Evolutionary conservation across 2,888 invertebrate species (phyloP).

Genomic region (Cordilura impudica): DNA sequence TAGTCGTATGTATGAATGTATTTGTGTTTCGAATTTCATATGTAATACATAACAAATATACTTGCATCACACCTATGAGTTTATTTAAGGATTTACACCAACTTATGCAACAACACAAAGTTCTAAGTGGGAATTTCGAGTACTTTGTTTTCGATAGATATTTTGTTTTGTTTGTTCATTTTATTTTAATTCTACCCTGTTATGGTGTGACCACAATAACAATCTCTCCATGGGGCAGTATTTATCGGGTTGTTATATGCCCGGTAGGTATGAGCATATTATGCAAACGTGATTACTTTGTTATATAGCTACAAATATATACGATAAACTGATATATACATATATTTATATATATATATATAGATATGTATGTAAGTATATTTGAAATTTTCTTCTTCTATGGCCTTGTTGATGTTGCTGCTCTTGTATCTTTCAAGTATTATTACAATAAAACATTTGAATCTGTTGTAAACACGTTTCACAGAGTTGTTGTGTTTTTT

Average conservation of each 20-base stretch:
- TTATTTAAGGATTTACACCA: slow-evolving; percentile 54
- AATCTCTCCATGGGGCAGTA: slow-evolving; percentile 52
- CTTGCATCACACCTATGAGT: slow-evolving; percentile 59
- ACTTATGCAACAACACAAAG: background rate
- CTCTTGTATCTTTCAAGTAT: slow-evolving; percentile 6
- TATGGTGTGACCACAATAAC: slow-evolving; percentile 45
- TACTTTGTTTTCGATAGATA: slow-evolving; percentile 29
- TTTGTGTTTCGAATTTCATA: slow-evolving; percentile 11
- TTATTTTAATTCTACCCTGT: background rate
- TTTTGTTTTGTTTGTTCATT: slow-evolving; percentile 3
- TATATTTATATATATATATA: too few species aligned
- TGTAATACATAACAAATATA: slow-evolving; percentile 58
- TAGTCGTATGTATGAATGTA: background rate
- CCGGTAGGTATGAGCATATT: slow-evolving; percentile 44
- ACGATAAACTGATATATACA: too few species aligned
- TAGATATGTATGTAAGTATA: too few species aligned
- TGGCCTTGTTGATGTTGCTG: background rate
- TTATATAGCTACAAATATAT: too few species aligned
- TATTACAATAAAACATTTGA: slow-evolving; percentile 43
- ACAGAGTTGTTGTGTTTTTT: slow-evolving; percentile 20
- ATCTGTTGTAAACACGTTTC: slow-evolving; percentile 31
- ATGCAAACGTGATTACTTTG: slow-evolving; percentile 59
- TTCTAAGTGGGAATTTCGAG: slow-evolving; percentile 5
- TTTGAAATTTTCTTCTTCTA: background rate
- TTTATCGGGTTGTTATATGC: slow-evolving; percentile 44